Base-by-base conservation (phyloP, 2,113 vertebrate species). In the Balaeniceps rex region DNA sequence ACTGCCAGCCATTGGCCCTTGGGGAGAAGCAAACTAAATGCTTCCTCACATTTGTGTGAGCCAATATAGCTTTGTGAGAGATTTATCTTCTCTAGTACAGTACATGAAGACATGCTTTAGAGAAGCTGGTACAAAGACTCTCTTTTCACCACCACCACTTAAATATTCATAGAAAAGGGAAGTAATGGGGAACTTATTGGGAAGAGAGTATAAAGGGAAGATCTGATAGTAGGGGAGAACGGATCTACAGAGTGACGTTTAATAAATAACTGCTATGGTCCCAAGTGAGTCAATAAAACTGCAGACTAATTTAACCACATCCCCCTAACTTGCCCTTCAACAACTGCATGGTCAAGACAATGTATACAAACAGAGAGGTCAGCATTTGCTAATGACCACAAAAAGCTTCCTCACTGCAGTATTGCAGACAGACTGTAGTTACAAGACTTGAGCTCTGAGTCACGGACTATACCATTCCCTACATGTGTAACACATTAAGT, bases 401-500 rank as follows among this genome's bases (percentile, higher is more conserved):
- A 26, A 75, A 75, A 94, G 38, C 61, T 83, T 75, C 93, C 82
- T 85, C 29, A 14, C 90, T 36, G 25, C 46, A 65, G 47, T 63
- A 22, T 9, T 4, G 52, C 91, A 86, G 64, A 70, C 81, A 68
- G 31, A 54, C 42, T 54, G 25, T 0, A 66, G 76, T 42, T 79
- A 83, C 17, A 9, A 80, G 95, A 80, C 40, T 33, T 16, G 28
- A 94, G 66, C 63, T 7, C 91, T 93, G 91, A 96, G 85, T 93
- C 96, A 95, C 76, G 4, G 83, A 83, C 81, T 36, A 8, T 47
- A 31, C 26, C 31, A 58, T 87, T 61, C 55, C 52, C 58, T 88
- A 68, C 96, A 96, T 78, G 68, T 97, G 93, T 24, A 95, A 96
- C 82, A 55, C 93, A 96, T 97, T 96, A 96, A 86, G 60, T 40